Conservation (phyloP, 1,140 invertebrate genomes). For the Tetramorium alpestre region DNA sequence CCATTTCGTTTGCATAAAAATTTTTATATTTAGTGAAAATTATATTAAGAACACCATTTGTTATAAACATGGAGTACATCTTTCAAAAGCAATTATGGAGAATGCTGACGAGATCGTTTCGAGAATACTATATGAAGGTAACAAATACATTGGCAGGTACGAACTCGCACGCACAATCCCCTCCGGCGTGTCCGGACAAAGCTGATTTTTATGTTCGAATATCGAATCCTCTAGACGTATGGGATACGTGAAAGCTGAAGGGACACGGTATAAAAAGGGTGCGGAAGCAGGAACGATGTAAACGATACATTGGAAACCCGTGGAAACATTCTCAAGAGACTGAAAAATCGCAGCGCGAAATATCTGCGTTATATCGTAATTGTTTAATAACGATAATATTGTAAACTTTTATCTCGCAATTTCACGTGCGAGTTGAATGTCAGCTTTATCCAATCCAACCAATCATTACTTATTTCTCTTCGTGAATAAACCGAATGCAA, state of each 20-base stretch:
- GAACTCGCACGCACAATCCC: constrained; percentile 66
- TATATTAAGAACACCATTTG: neutral
- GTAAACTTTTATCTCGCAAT: neutral
- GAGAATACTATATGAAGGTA: constrained; percentile 27
- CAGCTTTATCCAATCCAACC: neutral
- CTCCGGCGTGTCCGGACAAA: constrained; percentile 82
- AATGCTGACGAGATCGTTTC: neutral
- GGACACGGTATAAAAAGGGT: constrained; percentile 80
- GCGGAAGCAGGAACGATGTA: constrained; percentile 73
- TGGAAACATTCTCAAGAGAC: constrained; percentile 68
- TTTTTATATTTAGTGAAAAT: neutral
- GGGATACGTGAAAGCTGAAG: constrained; percentile 78
- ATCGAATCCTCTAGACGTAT: constrained; percentile 82
- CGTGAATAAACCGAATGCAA: neutral
- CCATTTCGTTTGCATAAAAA: neutral
- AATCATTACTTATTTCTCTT: neutral
- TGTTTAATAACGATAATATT: neutral
- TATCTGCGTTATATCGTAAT: constrained; percentile 1
- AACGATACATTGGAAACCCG: constrained; percentile 49
- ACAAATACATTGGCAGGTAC: constrained; percentile 35
- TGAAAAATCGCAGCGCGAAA: constrained; percentile 33
- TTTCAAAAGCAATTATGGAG: neutral
- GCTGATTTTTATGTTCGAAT: constrained; percentile 86
- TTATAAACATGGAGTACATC: neutral
- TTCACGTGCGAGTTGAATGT: neutral